Evolutionary conservation across 2,888 invertebrate genomes (phyloP).

Genomic region (Oscheius sp.): DNA sequence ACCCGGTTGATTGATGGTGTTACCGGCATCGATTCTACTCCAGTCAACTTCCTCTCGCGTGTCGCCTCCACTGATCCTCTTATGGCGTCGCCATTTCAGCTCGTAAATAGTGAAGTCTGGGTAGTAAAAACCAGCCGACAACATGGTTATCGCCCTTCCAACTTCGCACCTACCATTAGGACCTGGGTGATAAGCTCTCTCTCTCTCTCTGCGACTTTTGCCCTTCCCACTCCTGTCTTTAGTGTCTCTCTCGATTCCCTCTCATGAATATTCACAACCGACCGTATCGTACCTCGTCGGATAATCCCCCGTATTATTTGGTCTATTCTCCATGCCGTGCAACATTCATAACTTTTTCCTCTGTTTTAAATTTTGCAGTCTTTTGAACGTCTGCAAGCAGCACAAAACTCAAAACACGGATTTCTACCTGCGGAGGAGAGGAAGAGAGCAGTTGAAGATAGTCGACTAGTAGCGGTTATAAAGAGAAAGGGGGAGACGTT

Average conservation of each 20-base stretch:
- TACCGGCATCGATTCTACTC: conserved; percentile 19
- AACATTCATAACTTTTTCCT: too few relatives aligned
- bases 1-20: conserved; percentile 13
- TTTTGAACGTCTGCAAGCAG: background rate
- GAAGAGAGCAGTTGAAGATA: conserved; percentile 1
- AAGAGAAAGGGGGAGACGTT: background rate
- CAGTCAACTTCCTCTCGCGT: conserved; percentile 1
- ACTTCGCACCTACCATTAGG: conserved; percentile 11
- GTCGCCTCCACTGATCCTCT: background rate
- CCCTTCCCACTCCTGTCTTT: background rate
- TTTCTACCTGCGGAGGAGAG: background rate
- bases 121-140: conserved; percentile 8
- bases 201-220: background rate
- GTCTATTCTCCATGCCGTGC: too few relatives aligned
- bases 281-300: too few relatives aligned
- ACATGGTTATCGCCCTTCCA: background rate
- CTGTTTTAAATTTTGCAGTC: background rate
- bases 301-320: too few relatives aligned
- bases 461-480: background rate
- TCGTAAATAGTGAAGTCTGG: conserved; percentile 19
- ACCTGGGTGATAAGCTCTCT: conserved; percentile 6
- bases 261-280: conserved; percentile 4
- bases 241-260: background rate
- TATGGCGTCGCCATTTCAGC: conserved; percentile 1
- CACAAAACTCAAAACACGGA: background rate